These are phyloP conservation scores for Tetrao urogallus DNA, from an alignment of 2,113 vertebrate species.

Conservation along the genomic window DNA sequence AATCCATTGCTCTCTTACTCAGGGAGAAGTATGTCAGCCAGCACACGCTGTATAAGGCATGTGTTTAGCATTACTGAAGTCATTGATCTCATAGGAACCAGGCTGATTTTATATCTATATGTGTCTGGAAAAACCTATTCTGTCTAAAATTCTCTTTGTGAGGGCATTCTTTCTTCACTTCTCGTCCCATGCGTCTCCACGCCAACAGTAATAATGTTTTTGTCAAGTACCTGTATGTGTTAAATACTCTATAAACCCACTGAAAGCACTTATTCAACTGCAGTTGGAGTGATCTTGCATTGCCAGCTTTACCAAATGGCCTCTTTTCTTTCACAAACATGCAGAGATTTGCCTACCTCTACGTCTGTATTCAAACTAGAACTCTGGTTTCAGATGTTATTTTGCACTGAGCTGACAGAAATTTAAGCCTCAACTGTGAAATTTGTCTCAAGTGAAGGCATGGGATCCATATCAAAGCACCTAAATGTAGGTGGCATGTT, in stretches of 20 bases:
- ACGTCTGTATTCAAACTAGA: slow-evolving; percentile 35
- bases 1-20: not conserved
- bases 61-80: not conserved
- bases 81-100: accelerated
- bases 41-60: not conserved
- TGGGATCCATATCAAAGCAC: not conserved
- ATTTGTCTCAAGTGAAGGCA: not conserved
- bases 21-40: not conserved
- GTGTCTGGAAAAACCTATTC: not conserved
- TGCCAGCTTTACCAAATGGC: slow-evolving; percentile 1
- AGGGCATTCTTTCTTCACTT: not conserved
- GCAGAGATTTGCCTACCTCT: slow-evolving; percentile 4
- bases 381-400: not conserved
- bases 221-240: not conserved
- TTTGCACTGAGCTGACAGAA: not conserved
- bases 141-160: not conserved
- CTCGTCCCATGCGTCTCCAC: not conserved
- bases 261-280: not conserved
- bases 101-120: not conserved
- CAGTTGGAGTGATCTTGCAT: not conserved
- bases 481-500: not conserved
- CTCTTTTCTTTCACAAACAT: not conserved
- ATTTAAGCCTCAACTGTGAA: slow-evolving; percentile 3
- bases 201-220: not conserved
- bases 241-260: not conserved